phyloP scores from a whole-genome alignment of 2,888 invertebrate genomes.

The Leptinotarsa tumamoca region DNA sequence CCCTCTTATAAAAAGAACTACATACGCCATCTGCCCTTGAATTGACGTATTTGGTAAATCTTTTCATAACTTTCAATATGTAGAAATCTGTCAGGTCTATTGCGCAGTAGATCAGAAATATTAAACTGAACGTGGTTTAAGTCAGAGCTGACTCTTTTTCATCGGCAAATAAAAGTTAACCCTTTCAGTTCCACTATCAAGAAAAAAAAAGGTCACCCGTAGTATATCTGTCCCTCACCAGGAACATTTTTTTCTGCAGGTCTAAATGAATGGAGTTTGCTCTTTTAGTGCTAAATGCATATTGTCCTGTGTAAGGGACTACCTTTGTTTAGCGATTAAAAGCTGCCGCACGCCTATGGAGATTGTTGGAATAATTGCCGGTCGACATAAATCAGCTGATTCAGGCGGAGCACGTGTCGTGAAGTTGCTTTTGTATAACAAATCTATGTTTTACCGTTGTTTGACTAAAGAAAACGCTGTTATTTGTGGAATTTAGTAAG shows the following conservation, averaged over 20 bases:
- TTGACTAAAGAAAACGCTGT: slow-evolving; percentile 23
- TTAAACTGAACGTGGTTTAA: too few species aligned
- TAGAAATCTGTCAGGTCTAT: too few species aligned
- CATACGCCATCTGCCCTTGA: too few species aligned
- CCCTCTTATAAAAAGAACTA: too few species aligned
- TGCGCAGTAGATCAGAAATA: too few species aligned
- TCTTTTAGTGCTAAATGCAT: slow-evolving; percentile 21
- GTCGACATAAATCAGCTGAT: slow-evolving; percentile 17
- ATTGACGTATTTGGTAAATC: too few species aligned
- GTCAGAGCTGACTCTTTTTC: too few species aligned
- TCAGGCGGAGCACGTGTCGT: slow-evolving; percentile 16
- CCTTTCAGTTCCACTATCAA: slow-evolving; percentile 22
- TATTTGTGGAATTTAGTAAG: slow-evolving; percentile 14
- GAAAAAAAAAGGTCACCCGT: slow-evolving; percentile 23
- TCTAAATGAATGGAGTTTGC: slow-evolving; percentile 23
- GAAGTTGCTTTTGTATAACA: slow-evolving; percentile 22
- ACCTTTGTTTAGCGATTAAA: slow-evolving; percentile 22
- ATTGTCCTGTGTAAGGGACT: slow-evolving; percentile 24
- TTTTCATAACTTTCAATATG: too few species aligned
- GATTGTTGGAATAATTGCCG: slow-evolving; percentile 14
- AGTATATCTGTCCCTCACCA: slow-evolving; percentile 23
- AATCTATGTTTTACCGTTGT: slow-evolving; percentile 22
- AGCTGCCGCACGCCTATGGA: slow-evolving; percentile 8
- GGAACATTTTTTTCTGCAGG: slow-evolving; percentile 22
- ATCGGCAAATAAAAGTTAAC: too few species aligned